Evolutionary conservation across 2,113 vertebrate genomes (phyloP).

Genomic region (Bostrychus sinensis): DNA sequence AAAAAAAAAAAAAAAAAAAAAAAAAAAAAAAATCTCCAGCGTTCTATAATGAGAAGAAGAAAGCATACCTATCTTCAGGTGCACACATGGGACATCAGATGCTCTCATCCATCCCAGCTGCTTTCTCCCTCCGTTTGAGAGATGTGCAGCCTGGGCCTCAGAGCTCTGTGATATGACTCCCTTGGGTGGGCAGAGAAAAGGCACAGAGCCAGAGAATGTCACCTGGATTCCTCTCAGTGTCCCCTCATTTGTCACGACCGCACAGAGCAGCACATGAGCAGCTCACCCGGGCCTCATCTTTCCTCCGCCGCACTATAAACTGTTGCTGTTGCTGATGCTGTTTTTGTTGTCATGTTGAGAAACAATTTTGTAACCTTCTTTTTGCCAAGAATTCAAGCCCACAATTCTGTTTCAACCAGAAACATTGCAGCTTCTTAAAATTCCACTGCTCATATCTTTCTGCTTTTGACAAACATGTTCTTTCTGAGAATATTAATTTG

Average conservation of each 20-base stretch:
- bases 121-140: slow-evolving; percentile 62
- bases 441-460: slow-evolving; percentile 1
- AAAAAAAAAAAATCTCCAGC: no score
- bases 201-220: slow-evolving; percentile 68
- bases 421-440: slow-evolving; percentile 15
- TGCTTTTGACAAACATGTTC: not conserved
- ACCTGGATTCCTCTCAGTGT: slow-evolving; percentile 63
- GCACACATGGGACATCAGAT: slow-evolving; percentile 70
- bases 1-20: no score
- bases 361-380: slow-evolving; percentile 32
- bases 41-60: slow-evolving; percentile 43
- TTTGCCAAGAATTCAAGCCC: slow-evolving; percentile 17
- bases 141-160: slow-evolving; percentile 62
- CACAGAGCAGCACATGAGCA: slow-evolving; percentile 31
- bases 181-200: slow-evolving; percentile 67
- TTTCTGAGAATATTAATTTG: not conserved
- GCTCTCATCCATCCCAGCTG: slow-evolving; percentile 51
- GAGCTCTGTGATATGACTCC: slow-evolving; percentile 69
- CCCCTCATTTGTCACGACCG: slow-evolving; percentile 67
- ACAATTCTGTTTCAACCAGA: slow-evolving; percentile 9
- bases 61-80: slow-evolving; percentile 58
- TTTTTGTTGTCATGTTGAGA: slow-evolving; percentile 46
- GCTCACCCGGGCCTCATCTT: slow-evolving; percentile 31
- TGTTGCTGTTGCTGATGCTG: slow-evolving; percentile 35
- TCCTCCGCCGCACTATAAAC: slow-evolving; percentile 40